phyloP scores from a whole-genome alignment of 64 coral and sea anemone species.

The Montipora efflorescens region DNA sequence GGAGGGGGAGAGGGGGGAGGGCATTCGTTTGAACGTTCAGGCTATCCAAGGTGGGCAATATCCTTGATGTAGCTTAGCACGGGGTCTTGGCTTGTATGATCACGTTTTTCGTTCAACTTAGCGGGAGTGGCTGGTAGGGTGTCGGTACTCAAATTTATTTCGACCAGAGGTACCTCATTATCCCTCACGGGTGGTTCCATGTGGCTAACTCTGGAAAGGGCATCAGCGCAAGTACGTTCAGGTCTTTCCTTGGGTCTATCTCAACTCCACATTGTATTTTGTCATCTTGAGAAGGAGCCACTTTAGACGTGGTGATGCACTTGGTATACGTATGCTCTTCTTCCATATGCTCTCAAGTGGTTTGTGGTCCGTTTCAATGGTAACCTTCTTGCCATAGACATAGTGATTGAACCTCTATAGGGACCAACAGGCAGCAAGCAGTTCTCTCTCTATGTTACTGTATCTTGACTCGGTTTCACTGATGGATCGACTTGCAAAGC shows the following conservation, averaged over 20 bases:
- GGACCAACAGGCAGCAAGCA: constrained; percentile 65
- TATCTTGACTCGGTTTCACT: constrained; percentile 52
- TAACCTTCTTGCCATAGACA: constrained; percentile 50
- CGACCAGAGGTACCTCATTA: not conserved
- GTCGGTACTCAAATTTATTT: constrained; percentile 1
- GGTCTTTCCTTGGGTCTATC: constrained; percentile 31
- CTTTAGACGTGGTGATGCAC: constrained; percentile 31
- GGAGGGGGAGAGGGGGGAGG: not conserved
- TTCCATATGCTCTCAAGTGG: constrained; percentile 49
- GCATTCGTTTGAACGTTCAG: constrained; percentile 8
- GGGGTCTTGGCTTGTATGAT: too few relatives aligned
- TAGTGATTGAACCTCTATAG: constrained; percentile 51
- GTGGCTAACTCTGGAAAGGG: constrained; percentile 7
- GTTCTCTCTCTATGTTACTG: constrained; percentile 56
- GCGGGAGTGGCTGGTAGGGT: constrained; percentile 20
- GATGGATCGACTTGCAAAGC: constrained; percentile 53
- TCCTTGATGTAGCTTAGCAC: constrained; percentile 8
- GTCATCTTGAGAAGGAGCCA: constrained; percentile 32
- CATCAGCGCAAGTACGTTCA: constrained; percentile 18
- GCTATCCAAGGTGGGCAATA: not conserved
- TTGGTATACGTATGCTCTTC: constrained; percentile 12
- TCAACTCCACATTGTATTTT: constrained; percentile 24
- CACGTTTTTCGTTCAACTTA: too few relatives aligned
- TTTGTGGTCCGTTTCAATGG: constrained; percentile 56
- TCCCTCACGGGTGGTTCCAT: not conserved